Percentiles rank a stretch among this genome's conserved stretches.
Conservation (phyloP, 2,113 vertebrate genomes). For the Gulo gulo region DNA sequence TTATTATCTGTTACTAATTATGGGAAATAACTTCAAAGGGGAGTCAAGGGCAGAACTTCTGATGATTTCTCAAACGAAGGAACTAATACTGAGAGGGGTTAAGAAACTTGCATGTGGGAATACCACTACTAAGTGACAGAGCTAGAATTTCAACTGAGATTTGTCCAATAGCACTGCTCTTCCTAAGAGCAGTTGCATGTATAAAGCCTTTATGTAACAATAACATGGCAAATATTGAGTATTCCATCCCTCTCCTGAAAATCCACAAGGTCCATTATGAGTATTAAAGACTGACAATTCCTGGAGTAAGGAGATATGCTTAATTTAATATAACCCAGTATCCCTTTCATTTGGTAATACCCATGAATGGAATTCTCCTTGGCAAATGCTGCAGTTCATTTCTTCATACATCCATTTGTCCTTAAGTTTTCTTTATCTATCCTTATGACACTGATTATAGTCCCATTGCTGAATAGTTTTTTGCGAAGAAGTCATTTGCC, state of each 20-base stretch:
- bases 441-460: background rate
- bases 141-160: background rate
- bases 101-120: background rate
- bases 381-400: background rate
- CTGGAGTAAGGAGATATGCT: background rate
- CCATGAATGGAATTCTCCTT: background rate
- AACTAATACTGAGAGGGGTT: background rate
- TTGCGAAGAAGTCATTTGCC: constrained; percentile 3
- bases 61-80: background rate
- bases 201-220: background rate
- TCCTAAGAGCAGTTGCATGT: background rate
- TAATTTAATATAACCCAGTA: background rate
- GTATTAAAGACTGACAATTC: background rate
- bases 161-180: background rate
- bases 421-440: background rate
- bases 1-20: background rate
- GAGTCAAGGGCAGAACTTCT: background rate
- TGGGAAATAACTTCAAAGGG: constrained; percentile 2
- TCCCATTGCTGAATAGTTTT: background rate
- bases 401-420: background rate
- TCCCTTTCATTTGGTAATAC: background rate
- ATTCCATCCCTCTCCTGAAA: background rate
- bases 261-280: background rate
- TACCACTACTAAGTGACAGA: background rate
- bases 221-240: background rate